Evolutionary conservation across 2,113 vertebrate genomes (phyloP).

Genomic region (Apodemus speciosus): DNA sequence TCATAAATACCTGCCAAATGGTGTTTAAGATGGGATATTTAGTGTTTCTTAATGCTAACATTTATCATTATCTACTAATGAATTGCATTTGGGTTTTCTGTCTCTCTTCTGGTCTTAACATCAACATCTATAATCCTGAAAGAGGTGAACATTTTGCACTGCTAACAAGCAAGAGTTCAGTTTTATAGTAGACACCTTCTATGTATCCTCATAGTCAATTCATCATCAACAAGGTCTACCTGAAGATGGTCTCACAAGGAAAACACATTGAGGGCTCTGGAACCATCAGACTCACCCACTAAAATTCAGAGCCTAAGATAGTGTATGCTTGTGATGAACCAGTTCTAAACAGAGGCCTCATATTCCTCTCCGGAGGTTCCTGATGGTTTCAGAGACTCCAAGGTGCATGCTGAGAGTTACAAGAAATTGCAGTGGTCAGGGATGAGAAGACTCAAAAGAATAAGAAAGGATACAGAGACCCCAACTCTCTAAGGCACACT

Average conservation of each 20-base stretch:
- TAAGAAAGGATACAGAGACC: background rate
- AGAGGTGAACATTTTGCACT: background rate
- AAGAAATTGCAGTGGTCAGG: background rate
- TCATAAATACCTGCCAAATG: background rate
- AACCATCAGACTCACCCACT: background rate
- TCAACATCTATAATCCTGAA: background rate
- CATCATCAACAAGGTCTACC: background rate
- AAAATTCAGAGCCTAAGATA: too few relatives aligned
- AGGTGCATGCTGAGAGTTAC: background rate
- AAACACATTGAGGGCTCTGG: background rate
- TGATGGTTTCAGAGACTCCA: background rate
- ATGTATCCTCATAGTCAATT: background rate
- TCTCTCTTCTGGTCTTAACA: background rate
- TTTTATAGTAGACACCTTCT: background rate
- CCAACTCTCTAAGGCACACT: background rate
- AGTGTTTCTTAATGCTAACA: conserved; percentile 1
- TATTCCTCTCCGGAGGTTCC: background rate
- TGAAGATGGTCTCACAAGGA: background rate
- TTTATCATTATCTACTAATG: background rate
- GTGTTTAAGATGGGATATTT: background rate
- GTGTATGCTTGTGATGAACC: background rate
- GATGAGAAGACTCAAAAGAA: background rate
- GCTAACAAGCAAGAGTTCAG: background rate
- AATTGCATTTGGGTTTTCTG: background rate
- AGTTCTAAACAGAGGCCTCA: background rate